Conservation (phyloP, 2,797 vertebrate genomes). For the Synanceia verrucosa region DNA sequence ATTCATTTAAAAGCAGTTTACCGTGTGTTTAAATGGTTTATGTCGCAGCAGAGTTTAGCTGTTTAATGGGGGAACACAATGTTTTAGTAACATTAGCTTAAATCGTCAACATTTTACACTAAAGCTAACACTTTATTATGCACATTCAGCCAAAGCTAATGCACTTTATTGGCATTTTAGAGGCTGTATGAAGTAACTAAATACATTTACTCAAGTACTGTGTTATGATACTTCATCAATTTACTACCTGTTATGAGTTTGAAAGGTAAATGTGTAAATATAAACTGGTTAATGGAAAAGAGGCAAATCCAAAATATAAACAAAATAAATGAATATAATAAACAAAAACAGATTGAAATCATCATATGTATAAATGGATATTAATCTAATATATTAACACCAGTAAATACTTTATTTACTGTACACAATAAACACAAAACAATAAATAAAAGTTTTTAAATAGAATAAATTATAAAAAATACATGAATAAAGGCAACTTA, state of each 20-base stretch:
- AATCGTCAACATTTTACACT: not conserved
- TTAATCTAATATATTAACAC: too few species aligned
- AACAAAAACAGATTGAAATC: not conserved
- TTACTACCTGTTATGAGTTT: not conserved
- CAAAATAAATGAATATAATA: not conserved
- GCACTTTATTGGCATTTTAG: not conserved
- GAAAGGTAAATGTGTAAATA: not conserved
- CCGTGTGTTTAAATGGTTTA: not conserved
- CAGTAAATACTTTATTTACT: too few species aligned
- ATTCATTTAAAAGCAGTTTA: rapidly evolving
- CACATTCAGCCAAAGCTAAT: rapidly evolving
- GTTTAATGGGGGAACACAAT: not conserved
- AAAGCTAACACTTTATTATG: not conserved
- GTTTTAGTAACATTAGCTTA: not conserved
- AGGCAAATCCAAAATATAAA: not conserved
- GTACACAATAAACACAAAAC: too few species aligned
- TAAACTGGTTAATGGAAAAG: not conserved
- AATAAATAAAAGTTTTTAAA: too few species aligned
- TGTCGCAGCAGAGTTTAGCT: not conserved
- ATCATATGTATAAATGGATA: too few species aligned
- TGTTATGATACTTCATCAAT: too few species aligned
- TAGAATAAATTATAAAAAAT: too few species aligned
- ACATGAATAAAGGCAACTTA: too few species aligned
- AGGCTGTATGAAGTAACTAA: not conserved
- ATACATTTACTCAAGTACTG: too few species aligned